Evolutionary conservation across 1,140 invertebrate species (phyloP).

Genomic region (Epicauta chinensis): DNA sequence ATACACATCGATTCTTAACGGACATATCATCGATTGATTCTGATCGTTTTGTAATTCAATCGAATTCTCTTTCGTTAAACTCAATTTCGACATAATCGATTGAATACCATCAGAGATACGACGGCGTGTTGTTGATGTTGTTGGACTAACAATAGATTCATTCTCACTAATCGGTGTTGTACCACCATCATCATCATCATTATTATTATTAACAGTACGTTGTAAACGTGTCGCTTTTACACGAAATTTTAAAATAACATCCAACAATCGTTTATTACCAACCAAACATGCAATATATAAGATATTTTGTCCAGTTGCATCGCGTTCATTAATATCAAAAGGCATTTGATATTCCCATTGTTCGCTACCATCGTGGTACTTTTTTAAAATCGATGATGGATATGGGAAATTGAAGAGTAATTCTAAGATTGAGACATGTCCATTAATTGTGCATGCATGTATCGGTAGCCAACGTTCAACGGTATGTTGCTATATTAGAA

Average conservation of each 20-base stretch:
- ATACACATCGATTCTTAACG: constrained; percentile 67
- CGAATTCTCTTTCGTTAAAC: constrained; percentile 47
- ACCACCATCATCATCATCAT: constrained; percentile 34
- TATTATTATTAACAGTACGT: constrained; percentile 17
- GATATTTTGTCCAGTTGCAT: constrained; percentile 83
- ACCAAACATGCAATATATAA: constrained; percentile 82
- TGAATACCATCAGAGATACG: constrained; percentile 83
- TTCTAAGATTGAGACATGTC: constrained; percentile 70
- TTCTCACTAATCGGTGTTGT: constrained; percentile 39
- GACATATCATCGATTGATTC: constrained; percentile 54
- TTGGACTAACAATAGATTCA: constrained; percentile 50
- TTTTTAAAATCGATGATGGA: constrained; percentile 61
- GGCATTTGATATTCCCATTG: constrained; percentile 79
- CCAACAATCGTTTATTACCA: constrained; percentile 75
- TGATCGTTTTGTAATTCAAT: constrained; percentile 44
- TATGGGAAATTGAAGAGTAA: constrained; percentile 77
- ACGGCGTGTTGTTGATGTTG: no score
- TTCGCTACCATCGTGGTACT: constrained; percentile 61
- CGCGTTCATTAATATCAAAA: constrained; percentile 85
- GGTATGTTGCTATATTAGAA: constrained; percentile 61
- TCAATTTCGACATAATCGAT: constrained; percentile 77
- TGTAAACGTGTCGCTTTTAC: constrained; percentile 58
- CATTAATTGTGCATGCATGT: constrained; percentile 87
- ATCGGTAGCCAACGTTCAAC: constrained; percentile 89
- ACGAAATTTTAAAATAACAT: constrained; percentile 68